Conservation (phyloP, 1,140 invertebrate species). For the Sycophila sp. region DNA sequence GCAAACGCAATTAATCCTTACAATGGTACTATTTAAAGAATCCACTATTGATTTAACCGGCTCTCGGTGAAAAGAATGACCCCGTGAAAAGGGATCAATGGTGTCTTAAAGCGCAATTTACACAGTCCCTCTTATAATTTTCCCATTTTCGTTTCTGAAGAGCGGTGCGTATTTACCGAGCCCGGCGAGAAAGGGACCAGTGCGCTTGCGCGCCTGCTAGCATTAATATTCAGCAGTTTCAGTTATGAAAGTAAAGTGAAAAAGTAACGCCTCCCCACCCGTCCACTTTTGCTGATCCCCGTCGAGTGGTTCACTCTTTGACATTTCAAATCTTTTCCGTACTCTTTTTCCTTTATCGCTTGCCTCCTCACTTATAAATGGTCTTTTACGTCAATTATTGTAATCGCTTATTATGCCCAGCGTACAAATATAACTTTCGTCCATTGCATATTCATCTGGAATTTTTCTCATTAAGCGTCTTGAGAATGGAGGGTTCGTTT, state of each 20-base stretch:
- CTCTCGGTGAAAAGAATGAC: not conserved
- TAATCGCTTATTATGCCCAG: slow-evolving; percentile 31
- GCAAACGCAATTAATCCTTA: not conserved
- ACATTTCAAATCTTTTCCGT: slow-evolving; percentile 34
- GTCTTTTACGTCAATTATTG: slow-evolving; percentile 60
- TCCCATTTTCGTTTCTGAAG: slow-evolving; percentile 60
- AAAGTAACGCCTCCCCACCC: slow-evolving; percentile 61
- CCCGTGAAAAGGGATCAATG: slow-evolving; percentile 47
- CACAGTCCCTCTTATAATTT: slow-evolving; percentile 62
- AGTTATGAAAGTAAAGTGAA: slow-evolving; percentile 66
- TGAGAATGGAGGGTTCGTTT: too few relatives aligned
- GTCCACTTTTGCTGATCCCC: slow-evolving; percentile 34
- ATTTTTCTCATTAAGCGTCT: slow-evolving; percentile 10
- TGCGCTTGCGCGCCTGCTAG: slow-evolving; percentile 45
- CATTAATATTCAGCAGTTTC: slow-evolving; percentile 65
- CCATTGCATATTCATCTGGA: slow-evolving; percentile 27
- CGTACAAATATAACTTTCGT: slow-evolving; percentile 19
- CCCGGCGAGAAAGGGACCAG: not conserved
- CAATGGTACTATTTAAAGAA: not conserved
- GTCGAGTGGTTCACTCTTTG: slow-evolving; percentile 29
- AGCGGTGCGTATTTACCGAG: too few relatives aligned
- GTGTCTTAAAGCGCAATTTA: slow-evolving; percentile 56
- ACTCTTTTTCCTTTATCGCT: slow-evolving; percentile 29
- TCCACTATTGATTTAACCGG: not conserved
- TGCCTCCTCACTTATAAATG: slow-evolving; percentile 25